phyloP scores from a whole-genome alignment of 2,888 invertebrate genomes.

The Rutpela maculata region DNA sequence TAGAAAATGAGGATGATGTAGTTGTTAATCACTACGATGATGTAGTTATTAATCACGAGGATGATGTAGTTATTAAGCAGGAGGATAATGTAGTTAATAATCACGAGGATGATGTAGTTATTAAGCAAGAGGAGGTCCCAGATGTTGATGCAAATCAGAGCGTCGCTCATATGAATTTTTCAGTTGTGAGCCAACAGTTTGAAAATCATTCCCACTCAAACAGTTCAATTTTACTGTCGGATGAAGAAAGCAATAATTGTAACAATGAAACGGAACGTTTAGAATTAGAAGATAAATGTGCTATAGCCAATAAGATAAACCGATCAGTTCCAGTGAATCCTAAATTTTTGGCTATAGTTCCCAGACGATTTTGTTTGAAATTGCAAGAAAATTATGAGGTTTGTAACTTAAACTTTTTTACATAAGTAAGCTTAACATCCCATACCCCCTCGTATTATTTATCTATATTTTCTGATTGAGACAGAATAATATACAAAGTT shows the following conservation, averaged over 20 bases:
- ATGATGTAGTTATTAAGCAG: background rate
- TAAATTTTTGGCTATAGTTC: background rate
- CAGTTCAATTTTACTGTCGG: background rate
- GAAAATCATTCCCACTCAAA: background rate
- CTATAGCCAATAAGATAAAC: background rate
- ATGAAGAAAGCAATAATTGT: background rate
- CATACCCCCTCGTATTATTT: no score
- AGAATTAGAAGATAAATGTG: background rate
- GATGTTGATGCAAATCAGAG: background rate
- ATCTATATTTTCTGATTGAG: no score
- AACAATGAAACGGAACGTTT: background rate
- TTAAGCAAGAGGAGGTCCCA: background rate
- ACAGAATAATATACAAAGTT: no score
- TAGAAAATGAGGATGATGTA: background rate
- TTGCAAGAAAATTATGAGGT: background rate
- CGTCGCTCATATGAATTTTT: background rate
- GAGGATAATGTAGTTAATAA: background rate
- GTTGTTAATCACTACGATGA: no score
- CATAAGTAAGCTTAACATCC: no score
- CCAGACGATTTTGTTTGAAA: background rate
- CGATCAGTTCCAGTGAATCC: background rate
- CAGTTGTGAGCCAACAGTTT: background rate
- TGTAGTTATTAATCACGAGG: background rate
- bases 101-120: background rate
- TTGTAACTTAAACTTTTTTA: background rate